Evolutionary conservation across 2,797 vertebrate species (phyloP).

Genomic region (Gallirallus australis): DNA sequence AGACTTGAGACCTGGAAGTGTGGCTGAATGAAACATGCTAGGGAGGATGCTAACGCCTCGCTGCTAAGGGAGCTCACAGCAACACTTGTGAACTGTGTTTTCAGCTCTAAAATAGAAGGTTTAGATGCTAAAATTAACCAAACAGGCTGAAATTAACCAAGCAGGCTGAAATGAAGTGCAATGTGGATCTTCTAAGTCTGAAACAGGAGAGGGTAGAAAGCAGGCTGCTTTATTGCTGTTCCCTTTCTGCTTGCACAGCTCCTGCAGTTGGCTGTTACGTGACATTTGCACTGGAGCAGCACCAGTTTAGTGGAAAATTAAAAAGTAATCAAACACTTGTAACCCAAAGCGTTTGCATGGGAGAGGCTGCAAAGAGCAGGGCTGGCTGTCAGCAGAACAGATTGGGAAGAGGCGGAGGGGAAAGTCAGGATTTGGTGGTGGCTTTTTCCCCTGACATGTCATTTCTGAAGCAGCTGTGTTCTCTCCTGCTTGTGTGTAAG

Average conservation of each 20-base stretch:
- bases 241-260: not conserved
- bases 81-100: not conserved
- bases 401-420: not conserved
- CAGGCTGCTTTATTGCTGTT: not conserved
- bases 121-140: not conserved
- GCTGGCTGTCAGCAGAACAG: not conserved
- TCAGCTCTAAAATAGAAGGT: not conserved
- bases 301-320: not conserved
- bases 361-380: not conserved
- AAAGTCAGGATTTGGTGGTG: fast-evolving
- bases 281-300: not conserved
- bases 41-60: not conserved
- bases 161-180: not conserved
- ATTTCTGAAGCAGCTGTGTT: not conserved
- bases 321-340: not conserved
- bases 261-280: fast-evolving
- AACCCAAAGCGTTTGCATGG: not conserved
- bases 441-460: fast-evolving
- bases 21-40: not conserved
- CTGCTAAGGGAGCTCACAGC: not conserved
- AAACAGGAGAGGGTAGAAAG: not conserved
- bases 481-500: not conserved
- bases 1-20: not conserved
- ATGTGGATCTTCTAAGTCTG: fast-evolving
- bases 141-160: not conserved